Evolutionary conservation across 37 sponge, comb jelly and placozoan species (phyloP), one percentile per base, ranked within the genome.

Genomic region (Bolinopsis microptera): DNA sequence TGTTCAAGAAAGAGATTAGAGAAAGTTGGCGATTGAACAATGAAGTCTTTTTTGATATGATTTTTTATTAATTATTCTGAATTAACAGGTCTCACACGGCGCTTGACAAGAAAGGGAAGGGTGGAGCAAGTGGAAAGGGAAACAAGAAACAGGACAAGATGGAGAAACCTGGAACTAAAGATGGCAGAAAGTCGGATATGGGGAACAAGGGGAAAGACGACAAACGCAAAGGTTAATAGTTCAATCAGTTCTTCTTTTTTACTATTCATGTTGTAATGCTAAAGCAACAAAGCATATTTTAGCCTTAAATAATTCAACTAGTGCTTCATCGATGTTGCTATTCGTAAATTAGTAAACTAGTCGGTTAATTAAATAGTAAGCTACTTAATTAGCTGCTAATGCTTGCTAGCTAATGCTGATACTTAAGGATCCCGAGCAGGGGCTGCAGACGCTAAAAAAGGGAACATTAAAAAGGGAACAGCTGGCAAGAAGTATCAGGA

Each of bases 151-250:
- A 86, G 90, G 90, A 86, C 90, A 86, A 86, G 28, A 40, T 86
- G 30, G 90, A 86, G 30, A 86, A 86, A 39, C 90, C 90, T 1
- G 41, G 61, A 24, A 41, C 90, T 1, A 86, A 86, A 34, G 90
- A 86, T 34, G 90, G 90, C 61, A 13, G 90, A n/a, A 86, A 86
- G 61, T 86, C 90, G 1, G 90, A 86, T 27, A 86, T 86, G 90
- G 90, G 90, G 1, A 86, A 86, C 39, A 86, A 86, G 61, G 90
- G 90, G 61, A 86, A 86, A 38, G 90, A 86, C 3, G 90, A 86
- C 90, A 86, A 86, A 39, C 90, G 90, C 13, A 86, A 86, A 86
- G 90, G 90, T 86, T 3, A n/a, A 0, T 86, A 8, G 3, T 48
- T 48, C 61, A 48, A 13, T n/a, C n/a, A n/a, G n/a, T n/a, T n/a